These are phyloP conservation scores for Pogonognathellus flavescens DNA, from an alignment of 1,140 invertebrate species.

Conservation along the genomic window DNA sequence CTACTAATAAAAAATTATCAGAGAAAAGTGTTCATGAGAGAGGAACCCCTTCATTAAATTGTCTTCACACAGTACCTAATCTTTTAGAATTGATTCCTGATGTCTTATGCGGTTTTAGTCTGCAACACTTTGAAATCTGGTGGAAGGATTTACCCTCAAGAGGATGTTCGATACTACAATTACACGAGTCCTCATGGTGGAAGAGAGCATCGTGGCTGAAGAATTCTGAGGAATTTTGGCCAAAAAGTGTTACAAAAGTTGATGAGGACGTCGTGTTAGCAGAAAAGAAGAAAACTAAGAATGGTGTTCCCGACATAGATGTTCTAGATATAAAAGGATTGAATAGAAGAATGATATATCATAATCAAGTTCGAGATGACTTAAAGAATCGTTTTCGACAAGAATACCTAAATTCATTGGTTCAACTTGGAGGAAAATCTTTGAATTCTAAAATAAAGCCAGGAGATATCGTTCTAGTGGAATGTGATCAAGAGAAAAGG, in stretches of 20 bases:
- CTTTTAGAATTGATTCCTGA: constrained; percentile 61
- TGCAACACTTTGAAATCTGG: constrained; percentile 3
- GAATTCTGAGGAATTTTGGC: neutral
- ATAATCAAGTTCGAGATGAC: no score
- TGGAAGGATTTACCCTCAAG: neutral
- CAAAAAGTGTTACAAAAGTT: neutral
- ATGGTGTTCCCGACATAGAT: no score
- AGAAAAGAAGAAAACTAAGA: neutral
- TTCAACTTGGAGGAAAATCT: no score
- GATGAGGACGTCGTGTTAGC: neutral
- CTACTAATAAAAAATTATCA: constrained; percentile 26
- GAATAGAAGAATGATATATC: no score
- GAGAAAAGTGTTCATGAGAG: constrained; percentile 26
- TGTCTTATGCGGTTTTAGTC: constrained; percentile 14
- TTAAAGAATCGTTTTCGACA: no score
- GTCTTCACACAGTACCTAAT: constrained; percentile 58
- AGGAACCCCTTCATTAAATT: constrained; percentile 62
- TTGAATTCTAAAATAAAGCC: no score
- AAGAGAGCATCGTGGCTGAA: neutral
- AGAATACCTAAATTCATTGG: no score
- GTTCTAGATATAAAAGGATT: no score
- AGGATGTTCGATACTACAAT: neutral
- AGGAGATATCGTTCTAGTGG: no score
- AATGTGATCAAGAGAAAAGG: no score
- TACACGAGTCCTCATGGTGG: neutral